Evolutionary conservation across 2,113 vertebrate genomes (phyloP).

Genomic region (Vimba vimba): DNA sequence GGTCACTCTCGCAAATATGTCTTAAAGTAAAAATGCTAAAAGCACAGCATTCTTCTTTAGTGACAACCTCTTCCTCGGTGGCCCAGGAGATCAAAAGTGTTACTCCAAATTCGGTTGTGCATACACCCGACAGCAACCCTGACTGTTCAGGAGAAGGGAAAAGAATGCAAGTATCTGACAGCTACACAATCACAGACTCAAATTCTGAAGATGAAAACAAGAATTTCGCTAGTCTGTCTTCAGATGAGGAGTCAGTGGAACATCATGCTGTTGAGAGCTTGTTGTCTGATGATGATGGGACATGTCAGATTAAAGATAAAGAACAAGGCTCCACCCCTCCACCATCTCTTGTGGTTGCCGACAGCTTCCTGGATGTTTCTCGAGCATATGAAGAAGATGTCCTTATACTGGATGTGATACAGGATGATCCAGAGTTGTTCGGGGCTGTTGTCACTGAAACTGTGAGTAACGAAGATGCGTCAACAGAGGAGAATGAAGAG

Average conservation of each 20-base stretch:
- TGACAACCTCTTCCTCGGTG: background rate
- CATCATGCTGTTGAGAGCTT: background rate
- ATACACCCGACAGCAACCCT: background rate
- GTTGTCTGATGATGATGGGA: background rate
- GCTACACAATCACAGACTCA: background rate
- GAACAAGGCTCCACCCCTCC: background rate
- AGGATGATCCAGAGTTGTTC: constrained; percentile 57
- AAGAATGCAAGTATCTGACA: background rate
- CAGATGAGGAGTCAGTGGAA: background rate
- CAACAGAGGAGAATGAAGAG: background rate
- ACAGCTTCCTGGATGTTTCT: constrained; percentile 42
- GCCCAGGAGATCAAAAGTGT: background rate
- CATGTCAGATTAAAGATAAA: background rate
- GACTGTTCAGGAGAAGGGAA: background rate
- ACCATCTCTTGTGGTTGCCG: background rate
- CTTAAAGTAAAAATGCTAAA: background rate
- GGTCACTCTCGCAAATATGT: background rate
- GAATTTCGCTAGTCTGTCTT: background rate
- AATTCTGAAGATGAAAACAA: constrained; percentile 1
- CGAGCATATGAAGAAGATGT: constrained; percentile 56
- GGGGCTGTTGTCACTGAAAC: constrained; percentile 19
- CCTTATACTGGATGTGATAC: constrained; percentile 57
- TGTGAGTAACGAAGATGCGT: background rate
- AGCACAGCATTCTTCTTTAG: constrained; percentile 12
- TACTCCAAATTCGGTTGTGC: background rate